phyloP scores from a whole-genome alignment of 2,888 invertebrate genomes.

The Cerastoderma edule region DNA sequence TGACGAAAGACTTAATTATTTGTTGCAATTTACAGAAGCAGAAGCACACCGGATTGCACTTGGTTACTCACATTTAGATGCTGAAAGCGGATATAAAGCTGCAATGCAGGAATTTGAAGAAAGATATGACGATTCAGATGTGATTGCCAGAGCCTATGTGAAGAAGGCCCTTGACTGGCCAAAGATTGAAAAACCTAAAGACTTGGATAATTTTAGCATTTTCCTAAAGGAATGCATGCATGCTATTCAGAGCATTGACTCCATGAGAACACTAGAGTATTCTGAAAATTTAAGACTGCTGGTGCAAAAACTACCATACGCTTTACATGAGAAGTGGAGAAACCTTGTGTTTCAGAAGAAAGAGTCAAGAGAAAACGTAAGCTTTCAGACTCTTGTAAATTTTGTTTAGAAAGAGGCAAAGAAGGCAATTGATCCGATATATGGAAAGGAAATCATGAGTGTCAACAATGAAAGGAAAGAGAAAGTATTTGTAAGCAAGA shows the following conservation, averaged over 20 bases:
- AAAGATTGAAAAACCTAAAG: too few species aligned
- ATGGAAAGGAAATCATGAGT: conserved; percentile 32
- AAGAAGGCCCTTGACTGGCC: too few species aligned
- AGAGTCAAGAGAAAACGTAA: neutral
- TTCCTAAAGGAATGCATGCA: conserved; percentile 38
- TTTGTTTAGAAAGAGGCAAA: conserved; percentile 39
- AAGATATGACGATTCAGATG: too few species aligned
- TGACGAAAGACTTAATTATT: too few species aligned
- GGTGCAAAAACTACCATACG: conserved; percentile 38
- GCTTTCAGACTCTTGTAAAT: conserved; percentile 26
- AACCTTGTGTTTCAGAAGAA: conserved; percentile 33
- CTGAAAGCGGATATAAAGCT: too few species aligned
- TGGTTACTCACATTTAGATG: too few species aligned
- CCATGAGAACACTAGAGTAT: conserved; percentile 34
- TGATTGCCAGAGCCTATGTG: too few species aligned
- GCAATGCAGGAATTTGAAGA: too few species aligned
- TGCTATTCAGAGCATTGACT: conserved; percentile 26
- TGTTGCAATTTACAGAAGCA: too few species aligned
- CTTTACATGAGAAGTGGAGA: conserved; percentile 43
- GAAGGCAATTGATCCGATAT: conserved; percentile 37
- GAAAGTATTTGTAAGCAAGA: too few species aligned
- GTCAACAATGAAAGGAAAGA: too few species aligned
- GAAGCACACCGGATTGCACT: too few species aligned
- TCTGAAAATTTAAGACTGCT: conserved; percentile 41
- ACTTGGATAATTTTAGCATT: conserved; percentile 35